These are phyloP conservation scores for Icerya purchasi DNA, from an alignment of 2,888 invertebrate genomes.

Conservation along the genomic window DNA sequence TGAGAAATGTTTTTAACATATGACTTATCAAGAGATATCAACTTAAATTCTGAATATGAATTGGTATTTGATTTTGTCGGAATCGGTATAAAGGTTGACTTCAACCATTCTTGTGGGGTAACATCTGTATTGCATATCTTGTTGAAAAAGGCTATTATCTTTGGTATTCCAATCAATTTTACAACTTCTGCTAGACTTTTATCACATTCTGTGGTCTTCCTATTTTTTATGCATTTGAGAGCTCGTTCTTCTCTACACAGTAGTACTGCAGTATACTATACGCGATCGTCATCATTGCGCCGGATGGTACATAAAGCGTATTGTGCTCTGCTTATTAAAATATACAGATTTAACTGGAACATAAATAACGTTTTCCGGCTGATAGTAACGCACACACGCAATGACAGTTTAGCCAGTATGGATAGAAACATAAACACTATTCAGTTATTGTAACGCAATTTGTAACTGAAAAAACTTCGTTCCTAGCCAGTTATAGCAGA, in stretches of 20 bases:
- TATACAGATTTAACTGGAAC: too few species aligned
- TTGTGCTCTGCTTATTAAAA: too few species aligned
- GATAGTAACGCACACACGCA: too few species aligned
- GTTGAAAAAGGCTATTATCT: neutral
- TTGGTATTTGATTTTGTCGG: neutral
- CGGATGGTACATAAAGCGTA: too few species aligned
- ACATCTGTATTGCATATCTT: neutral
- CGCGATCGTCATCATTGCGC: too few species aligned
- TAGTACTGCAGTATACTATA: neutral
- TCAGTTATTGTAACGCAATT: too few species aligned
- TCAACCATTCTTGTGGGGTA: neutral
- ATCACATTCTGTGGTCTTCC: neutral
- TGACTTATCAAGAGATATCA: neutral
- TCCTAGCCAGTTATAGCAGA: too few species aligned
- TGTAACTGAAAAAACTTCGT: too few species aligned
- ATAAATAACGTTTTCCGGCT: too few species aligned
- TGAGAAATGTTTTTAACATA: too few species aligned
- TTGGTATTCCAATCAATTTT: neutral
- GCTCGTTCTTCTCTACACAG: neutral
- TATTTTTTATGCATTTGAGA: neutral
- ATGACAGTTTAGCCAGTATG: too few species aligned
- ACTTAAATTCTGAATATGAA: neutral
- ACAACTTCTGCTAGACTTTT: neutral
- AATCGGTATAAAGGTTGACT: neutral
- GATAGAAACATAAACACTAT: too few species aligned